These are phyloP conservation scores for Samia ricini DNA, from an alignment of 1,140 invertebrate genomes.

Conservation along the genomic window DNA sequence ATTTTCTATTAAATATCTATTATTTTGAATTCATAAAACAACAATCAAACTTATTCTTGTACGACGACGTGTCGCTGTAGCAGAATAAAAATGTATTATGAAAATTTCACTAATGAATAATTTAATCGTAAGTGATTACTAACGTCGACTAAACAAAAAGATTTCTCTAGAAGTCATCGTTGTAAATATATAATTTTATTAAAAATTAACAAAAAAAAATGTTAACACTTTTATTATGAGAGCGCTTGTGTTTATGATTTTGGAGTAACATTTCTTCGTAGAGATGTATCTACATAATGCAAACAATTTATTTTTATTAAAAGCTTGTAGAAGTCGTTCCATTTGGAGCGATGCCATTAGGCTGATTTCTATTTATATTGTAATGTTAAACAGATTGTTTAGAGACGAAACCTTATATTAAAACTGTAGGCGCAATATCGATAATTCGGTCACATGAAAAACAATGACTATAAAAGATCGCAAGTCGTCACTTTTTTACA, in stretches of 20 bases:
- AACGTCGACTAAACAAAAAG: slow-evolving; percentile 25
- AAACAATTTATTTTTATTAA: background rate
- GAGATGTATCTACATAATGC: background rate
- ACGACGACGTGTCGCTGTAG: background rate
- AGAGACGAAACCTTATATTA: no score
- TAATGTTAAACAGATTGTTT: no score
- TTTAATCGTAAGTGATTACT: slow-evolving; percentile 23
- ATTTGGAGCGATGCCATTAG: background rate
- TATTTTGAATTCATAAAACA: no score
- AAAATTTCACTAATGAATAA: slow-evolving; percentile 15
- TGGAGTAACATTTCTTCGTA: slow-evolving; percentile 20
- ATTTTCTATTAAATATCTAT: no score
- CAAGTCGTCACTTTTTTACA: no score
- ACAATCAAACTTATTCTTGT: no score
- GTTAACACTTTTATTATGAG: slow-evolving; percentile 14
- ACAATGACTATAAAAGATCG: no score
- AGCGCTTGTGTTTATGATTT: slow-evolving; percentile 9
- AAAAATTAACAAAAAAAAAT: slow-evolving; percentile 18
- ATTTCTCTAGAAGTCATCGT: slow-evolving; percentile 10
- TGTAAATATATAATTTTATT: slow-evolving; percentile 19
- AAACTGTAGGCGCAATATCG: no score
- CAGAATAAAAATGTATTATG: slow-evolving; percentile 6
- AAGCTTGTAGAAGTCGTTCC: background rate
- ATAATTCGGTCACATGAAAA: no score
- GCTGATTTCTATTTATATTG: background rate